Base-by-base conservation (phyloP, 1,140 invertebrate species). In the Aphis craccivora region DNA sequence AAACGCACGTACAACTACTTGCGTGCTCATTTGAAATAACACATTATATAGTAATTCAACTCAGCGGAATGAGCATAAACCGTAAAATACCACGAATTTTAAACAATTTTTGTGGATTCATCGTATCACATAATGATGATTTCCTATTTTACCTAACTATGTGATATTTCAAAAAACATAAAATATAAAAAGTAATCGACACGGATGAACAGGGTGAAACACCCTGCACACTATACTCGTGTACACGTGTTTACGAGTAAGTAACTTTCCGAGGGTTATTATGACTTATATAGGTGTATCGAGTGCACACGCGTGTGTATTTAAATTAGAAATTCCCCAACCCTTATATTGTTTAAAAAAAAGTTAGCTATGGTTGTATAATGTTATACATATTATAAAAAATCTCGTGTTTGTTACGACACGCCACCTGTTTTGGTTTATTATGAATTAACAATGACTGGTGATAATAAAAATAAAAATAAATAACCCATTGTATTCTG, bases 351-450 rank as follows among this genome's bases (percentile, higher is more conserved):
- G 23, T 30, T 18, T 35, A 11, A 22, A 11, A 87, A 87, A 43
- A 0, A 43, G 83, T 25, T 40, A 40, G 25, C 6, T 86, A 30
- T 86, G 23, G 5, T 23, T n/a, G 43, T 87, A 83, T 30, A 14
- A 43, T 86, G 25, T 14, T 43, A 84, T 43, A 2, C 4, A 45
- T 87, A n/a, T 45, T n/a, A 48, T 45, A 43, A 87, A 43, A 48
- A 88, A 20, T 88, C 30, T 51, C 86, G 43, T 88, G 86, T 88
- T 88, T 88, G 86, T 88, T 45, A 88, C 86, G 86, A 51, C 45
- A 88, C 45, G 86, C 86, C 86, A 88, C 86, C 86, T 88, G 86
- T 88, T 88, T 51, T 30, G 83, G 83, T n/a, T 87, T 88, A 48
- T 8, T 51, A 35, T 51, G 86, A 88, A 88, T 88, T 88, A 88